These are phyloP conservation scores for Tachina fera DNA, from an alignment of 2,888 invertebrate species.

Conservation along the genomic window DNA sequence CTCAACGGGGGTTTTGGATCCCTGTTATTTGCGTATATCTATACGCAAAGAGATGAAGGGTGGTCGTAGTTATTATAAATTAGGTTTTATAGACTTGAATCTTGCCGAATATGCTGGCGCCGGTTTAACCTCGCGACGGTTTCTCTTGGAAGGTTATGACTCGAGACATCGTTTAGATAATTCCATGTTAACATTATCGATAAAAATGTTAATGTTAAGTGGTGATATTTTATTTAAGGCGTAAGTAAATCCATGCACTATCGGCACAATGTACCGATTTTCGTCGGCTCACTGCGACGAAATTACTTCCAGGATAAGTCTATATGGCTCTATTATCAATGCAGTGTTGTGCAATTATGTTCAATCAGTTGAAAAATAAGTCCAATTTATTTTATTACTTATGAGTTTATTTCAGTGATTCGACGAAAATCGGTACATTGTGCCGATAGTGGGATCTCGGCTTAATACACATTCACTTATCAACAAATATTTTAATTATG, in stretches of 20 bases:
- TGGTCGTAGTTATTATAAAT: constrained; percentile 88
- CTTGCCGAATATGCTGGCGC: constrained; percentile 98
- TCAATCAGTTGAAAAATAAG: no score
- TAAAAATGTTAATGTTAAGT: constrained; percentile 96
- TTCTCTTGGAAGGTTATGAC: constrained; percentile 97
- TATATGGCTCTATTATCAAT: no score
- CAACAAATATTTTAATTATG: neutral
- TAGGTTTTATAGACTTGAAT: constrained; percentile 98
- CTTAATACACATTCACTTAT: neutral
- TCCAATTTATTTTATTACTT: no score
- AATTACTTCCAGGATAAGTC: no score
- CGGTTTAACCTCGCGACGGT: constrained; percentile 92
- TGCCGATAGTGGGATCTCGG: no score
- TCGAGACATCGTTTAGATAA: constrained; percentile 96
- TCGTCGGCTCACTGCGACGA: no score
- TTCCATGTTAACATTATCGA: constrained; percentile 95
- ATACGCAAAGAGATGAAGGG: constrained; percentile 95
- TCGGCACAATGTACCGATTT: no score
- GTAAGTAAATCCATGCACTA: no score
- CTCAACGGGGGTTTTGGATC: constrained; percentile 96
- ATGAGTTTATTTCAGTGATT: no score
- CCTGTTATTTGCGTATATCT: constrained; percentile 95
- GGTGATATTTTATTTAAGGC: constrained; percentile 99
- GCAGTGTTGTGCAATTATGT: no score
- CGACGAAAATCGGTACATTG: no score